Evolutionary conservation across 2,113 vertebrate species (phyloP).

Genomic region (Sander lucioperca): DNA sequence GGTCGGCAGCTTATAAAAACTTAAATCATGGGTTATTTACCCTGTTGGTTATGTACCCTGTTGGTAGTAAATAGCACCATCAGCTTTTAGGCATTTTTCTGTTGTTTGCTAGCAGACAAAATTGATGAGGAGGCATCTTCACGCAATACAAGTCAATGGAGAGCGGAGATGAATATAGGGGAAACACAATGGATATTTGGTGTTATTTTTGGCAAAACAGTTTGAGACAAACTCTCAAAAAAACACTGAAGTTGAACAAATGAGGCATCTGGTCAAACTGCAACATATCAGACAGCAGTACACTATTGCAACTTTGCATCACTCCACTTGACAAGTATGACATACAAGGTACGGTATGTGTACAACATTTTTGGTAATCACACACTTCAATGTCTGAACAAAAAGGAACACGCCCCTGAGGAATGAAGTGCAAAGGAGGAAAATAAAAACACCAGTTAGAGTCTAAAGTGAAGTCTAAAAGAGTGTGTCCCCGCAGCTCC

Average conservation of each 20-base stretch:
- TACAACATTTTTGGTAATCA: background rate
- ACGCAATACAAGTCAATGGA: too few species aligned
- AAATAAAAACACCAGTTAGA: too few species aligned
- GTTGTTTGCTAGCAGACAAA: too few species aligned
- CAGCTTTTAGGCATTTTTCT: too few species aligned
- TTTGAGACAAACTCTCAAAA: background rate
- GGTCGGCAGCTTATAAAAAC: too few species aligned
- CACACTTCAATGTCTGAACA: conserved; percentile 17
- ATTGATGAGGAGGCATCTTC: too few species aligned
- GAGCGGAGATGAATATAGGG: too few species aligned
- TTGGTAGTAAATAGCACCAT: too few species aligned
- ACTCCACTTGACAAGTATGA: background rate
- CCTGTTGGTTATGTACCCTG: too few species aligned
- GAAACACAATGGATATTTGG: too few species aligned
- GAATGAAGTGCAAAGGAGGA: background rate
- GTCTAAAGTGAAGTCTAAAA: background rate
- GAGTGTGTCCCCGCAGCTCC: background rate
- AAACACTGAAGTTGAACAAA: background rate
- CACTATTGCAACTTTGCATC: background rate
- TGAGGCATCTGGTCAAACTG: background rate
- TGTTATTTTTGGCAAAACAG: background rate
- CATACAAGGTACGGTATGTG: background rate
- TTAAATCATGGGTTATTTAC: too few species aligned
- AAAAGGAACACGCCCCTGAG: conserved; percentile 10
- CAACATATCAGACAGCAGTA: background rate